phyloP scores from a whole-genome alignment of 2,113 vertebrate species.

The Ctenomys sociabilis region DNA sequence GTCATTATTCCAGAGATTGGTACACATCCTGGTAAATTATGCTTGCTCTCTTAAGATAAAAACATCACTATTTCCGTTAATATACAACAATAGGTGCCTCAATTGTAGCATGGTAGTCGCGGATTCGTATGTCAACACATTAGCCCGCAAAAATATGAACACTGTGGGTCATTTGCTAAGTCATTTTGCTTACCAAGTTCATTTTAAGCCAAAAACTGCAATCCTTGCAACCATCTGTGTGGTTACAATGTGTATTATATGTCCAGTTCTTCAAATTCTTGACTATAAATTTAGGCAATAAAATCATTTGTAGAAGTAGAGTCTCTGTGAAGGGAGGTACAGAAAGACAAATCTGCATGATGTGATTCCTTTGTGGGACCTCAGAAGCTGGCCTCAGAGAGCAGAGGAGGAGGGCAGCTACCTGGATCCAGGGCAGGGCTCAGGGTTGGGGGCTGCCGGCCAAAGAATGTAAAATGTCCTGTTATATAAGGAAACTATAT shows the following conservation, averaged over 20 bases:
- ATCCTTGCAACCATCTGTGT: background rate
- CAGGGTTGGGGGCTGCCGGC: background rate
- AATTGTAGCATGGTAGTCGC: background rate
- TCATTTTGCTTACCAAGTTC: background rate
- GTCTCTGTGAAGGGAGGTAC: background rate
- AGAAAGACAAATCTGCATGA: background rate
- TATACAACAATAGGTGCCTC: background rate
- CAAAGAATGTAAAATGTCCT: background rate
- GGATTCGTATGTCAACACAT: constrained; percentile 25
- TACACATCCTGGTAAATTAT: background rate
- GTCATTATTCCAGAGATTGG: background rate
- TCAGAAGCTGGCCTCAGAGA: background rate
- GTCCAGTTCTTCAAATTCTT: background rate
- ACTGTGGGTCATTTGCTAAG: background rate
- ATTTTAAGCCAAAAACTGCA: background rate
- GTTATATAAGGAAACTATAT: background rate
- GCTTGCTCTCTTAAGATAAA: background rate
- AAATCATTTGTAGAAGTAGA: background rate
- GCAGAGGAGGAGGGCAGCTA: too few relatives aligned
- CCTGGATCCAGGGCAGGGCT: too few relatives aligned
- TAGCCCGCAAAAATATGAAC: background rate
- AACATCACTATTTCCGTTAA: constrained; percentile 10
- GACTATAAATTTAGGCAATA: background rate
- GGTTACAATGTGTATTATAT: background rate
- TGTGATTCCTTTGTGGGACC: background rate